Conservation (phyloP, 2,888 invertebrate species). For the Coelogynopora nodosa region DNA sequence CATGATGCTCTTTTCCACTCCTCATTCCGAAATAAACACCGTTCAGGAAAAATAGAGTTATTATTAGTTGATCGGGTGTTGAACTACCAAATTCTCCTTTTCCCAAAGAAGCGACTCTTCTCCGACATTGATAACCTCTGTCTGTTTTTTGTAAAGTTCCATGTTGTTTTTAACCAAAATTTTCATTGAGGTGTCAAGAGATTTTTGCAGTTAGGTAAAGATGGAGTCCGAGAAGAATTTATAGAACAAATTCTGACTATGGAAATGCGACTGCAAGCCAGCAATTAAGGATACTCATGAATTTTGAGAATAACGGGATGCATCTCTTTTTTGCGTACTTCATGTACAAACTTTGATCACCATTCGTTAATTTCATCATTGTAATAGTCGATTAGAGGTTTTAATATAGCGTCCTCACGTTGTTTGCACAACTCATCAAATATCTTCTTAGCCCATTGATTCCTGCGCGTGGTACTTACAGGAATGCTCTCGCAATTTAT, state of each 20-base stretch:
- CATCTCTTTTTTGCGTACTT: neutral
- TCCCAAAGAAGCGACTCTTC: neutral
- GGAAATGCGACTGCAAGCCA: neutral
- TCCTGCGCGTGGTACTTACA: neutral
- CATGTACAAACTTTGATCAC: neutral
- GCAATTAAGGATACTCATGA: neutral
- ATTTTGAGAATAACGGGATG: neutral
- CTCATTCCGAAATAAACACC: conserved; percentile 21
- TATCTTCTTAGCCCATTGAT: neutral
- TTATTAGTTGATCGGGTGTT: neutral
- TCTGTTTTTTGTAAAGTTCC: neutral
- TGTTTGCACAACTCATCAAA: conserved; percentile 1
- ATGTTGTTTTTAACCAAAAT: conserved; percentile 3
- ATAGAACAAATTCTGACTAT: neutral
- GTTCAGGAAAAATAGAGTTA: conserved; percentile 23
- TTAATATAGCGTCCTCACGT: neutral
- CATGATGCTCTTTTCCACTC: neutral
- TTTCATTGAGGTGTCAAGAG: neutral
- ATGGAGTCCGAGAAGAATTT: neutral
- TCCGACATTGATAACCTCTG: neutral
- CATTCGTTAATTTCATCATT: neutral
- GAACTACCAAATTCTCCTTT: neutral
- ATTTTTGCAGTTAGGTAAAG: neutral
- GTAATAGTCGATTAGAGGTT: neutral
- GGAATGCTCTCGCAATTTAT: neutral